A percentile compares a stretch with the other conserved stretches of the same genome.
Evolutionary conservation across 2,888 invertebrate genomes (phyloP).

Genomic region (Leptopilina syphax): DNA sequence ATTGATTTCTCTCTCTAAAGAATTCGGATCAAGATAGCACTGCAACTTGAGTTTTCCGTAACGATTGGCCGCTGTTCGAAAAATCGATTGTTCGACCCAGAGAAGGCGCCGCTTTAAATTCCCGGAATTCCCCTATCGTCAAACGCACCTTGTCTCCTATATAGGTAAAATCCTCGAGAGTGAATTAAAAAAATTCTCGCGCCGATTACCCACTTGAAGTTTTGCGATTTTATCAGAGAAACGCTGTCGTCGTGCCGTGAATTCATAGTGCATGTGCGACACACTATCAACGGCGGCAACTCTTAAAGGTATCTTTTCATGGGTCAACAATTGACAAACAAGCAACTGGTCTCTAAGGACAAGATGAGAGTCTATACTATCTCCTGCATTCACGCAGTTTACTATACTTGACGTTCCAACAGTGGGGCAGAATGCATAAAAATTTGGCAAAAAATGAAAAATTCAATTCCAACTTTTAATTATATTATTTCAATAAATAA

Average conservation of each 20-base stretch:
- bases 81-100: slow-evolving; percentile 32
- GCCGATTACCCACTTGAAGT: slow-evolving; percentile 22
- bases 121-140: slow-evolving; percentile 62
- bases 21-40: no score
- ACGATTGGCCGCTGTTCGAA: background rate
- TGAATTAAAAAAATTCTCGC: slow-evolving; percentile 10
- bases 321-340: no score
- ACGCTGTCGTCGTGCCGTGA: background rate
- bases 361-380: no score
- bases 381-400: no score
- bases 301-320: background rate
- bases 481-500: no score
- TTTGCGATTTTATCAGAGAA: slow-evolving; percentile 25
- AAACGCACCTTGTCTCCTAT: slow-evolving; percentile 43
- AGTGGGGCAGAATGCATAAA: no score
- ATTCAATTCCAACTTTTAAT: no score
- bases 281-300: slow-evolving; percentile 1
- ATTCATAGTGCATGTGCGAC: background rate
- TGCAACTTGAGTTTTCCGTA: background rate
- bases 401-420: no score
- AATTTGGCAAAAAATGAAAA: no score
- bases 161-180: background rate
- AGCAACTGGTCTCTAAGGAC: no score
- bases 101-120: slow-evolving; percentile 63
- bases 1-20: background rate